phyloP scores from a whole-genome alignment of 2,888 invertebrate species.

The Byasa hedistus region DNA sequence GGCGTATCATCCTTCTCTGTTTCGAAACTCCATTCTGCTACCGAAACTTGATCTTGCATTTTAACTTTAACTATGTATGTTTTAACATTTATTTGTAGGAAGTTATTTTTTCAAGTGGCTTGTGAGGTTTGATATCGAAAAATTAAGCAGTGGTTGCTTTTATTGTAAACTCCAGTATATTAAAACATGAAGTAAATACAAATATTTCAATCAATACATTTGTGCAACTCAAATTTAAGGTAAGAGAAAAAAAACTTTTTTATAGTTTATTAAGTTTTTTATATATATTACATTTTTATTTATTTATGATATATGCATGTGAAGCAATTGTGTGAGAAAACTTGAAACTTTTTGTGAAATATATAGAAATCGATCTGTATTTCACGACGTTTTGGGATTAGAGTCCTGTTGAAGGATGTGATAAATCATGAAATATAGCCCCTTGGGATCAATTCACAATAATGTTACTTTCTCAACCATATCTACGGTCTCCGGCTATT shows the following conservation, averaged over 20 bases:
- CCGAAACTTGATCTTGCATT: conserved; percentile 15
- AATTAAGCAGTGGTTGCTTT: too few relatives aligned
- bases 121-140: too few relatives aligned
- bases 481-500: neutral
- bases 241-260: too few relatives aligned
- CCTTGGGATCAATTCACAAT: conserved; percentile 61
- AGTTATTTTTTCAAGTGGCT: neutral
- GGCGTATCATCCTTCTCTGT: conserved; percentile 22
- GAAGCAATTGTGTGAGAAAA: too few relatives aligned
- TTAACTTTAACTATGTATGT: conserved; percentile 9
- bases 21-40: conserved; percentile 17
- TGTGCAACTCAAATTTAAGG: too few relatives aligned
- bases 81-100: conserved; percentile 2
- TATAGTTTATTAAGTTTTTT: too few relatives aligned
- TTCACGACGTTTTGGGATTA: conserved; percentile 7
- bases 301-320: too few relatives aligned
- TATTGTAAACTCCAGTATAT: too few relatives aligned
- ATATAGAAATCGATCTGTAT: neutral
- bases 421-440: conserved; percentile 70
- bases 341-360: neutral
- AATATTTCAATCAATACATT: too few relatives aligned
- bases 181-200: too few relatives aligned
- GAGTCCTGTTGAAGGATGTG: conserved; percentile 39
- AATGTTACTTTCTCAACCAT: conserved; percentile 51
- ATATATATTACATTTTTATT: too few relatives aligned